Evolutionary conservation across 2,888 invertebrate species (phyloP).

Genomic region (Morinoia aosen): DNA sequence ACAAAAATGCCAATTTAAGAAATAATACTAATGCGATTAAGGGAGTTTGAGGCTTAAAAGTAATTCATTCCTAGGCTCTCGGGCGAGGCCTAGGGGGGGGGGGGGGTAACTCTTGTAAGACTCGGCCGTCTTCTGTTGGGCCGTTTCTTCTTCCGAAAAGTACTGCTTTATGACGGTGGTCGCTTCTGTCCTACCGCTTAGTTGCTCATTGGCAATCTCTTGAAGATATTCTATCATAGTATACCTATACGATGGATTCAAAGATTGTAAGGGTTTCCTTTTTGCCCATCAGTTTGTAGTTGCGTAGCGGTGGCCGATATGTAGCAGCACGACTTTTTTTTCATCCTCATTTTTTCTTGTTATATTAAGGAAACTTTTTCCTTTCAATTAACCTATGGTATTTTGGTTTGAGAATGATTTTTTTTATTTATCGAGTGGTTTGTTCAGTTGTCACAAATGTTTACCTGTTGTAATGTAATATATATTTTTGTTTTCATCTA

Average conservation of each 20-base stretch:
- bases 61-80: too few species aligned
- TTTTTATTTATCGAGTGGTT: neutral
- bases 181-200: too few species aligned
- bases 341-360: neutral
- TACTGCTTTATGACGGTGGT: too few species aligned
- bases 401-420: neutral
- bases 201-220: neutral
- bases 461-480: neutral
- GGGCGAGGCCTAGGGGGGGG: too few species aligned
- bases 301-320: neutral
- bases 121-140: too few species aligned
- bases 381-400: neutral
- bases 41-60: too few species aligned
- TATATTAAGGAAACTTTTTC: neutral
- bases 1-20: too few species aligned
- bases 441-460: neutral
- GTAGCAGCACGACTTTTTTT: neutral
- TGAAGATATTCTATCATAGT: neutral
- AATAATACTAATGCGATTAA: too few species aligned
- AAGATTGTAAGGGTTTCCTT: neutral
- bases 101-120: too few species aligned
- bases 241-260: neutral
- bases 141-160: too few species aligned
- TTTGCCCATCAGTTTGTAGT: neutral
- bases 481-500: too few species aligned